Evolutionary conservation across 2,797 vertebrate species (phyloP).

Genomic region (Garrulus glandarius): DNA sequence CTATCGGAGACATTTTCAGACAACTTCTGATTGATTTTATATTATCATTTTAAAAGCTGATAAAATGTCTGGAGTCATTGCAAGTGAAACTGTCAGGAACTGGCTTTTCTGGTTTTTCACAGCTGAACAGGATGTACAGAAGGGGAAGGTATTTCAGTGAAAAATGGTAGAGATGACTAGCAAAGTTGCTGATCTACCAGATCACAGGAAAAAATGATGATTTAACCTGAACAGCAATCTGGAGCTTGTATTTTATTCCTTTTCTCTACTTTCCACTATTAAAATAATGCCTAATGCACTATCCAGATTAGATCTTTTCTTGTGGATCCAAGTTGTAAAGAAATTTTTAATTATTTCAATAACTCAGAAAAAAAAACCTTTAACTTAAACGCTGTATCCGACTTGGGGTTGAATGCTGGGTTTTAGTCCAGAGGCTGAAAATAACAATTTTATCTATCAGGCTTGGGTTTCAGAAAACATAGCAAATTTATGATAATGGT

Average conservation of each 20-base stretch:
- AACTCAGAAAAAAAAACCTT: neutral
- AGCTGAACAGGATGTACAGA: neutral
- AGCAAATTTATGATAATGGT: neutral
- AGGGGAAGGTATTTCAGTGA: neutral
- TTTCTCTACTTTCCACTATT: neutral
- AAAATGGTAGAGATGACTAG: neutral
- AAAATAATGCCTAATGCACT: neutral
- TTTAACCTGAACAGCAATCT: neutral
- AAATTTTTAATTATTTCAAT: neutral
- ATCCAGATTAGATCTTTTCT: neutral
- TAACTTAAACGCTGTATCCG: neutral
- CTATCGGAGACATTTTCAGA: neutral
- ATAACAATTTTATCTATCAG: neutral
- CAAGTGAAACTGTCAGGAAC: neutral
- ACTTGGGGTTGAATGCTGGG: rapidly evolving
- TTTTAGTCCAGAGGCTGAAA: neutral
- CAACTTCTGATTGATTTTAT: neutral
- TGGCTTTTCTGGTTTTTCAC: neutral
- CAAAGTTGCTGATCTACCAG: neutral
- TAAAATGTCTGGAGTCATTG: neutral
- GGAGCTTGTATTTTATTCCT: neutral
- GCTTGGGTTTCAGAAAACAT: neutral
- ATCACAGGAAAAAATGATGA: neutral
- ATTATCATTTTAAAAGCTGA: neutral
- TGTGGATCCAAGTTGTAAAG: neutral